These are phyloP conservation scores for Semnornis frantzii DNA, from an alignment of 2,113 vertebrate genomes.

Conservation along the genomic window DNA sequence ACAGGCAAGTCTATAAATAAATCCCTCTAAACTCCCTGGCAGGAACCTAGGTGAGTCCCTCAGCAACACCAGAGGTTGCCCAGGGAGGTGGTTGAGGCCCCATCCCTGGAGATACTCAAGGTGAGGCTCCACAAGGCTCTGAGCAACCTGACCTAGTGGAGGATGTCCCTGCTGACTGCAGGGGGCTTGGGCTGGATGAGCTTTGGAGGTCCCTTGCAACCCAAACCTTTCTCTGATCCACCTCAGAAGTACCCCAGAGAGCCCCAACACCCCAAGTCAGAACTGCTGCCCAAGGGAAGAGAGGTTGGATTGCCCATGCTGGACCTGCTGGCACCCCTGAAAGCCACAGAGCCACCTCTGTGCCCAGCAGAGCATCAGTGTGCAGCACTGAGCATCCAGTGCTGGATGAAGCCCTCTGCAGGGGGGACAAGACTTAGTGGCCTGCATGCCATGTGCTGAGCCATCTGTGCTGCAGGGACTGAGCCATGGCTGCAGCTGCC, in stretches of 20 bases:
- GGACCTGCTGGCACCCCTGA: not conserved
- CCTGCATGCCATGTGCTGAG: fast-evolving
- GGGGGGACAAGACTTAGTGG: not conserved
- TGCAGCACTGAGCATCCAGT: fast-evolving
- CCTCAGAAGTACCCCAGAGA: not conserved
- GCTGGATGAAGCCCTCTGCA: not conserved
- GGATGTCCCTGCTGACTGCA: too few relatives aligned
- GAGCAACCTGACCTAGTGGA: too few relatives aligned
- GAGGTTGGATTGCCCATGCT: not conserved
- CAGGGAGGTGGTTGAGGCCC: too few relatives aligned
- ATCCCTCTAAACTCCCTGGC: not conserved
- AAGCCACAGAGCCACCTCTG: fast-evolving
- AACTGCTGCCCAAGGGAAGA: not conserved
- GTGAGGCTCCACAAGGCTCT: too few relatives aligned
- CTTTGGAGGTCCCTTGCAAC: too few relatives aligned
- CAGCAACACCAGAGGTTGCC: not conserved
- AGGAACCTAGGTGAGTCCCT: not conserved
- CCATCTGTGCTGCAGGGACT: not conserved
- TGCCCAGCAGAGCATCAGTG: not conserved
- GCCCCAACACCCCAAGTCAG: not conserved
- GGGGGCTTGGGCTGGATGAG: too few relatives aligned
- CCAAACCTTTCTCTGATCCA: too few relatives aligned
- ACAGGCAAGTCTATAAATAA: not conserved
- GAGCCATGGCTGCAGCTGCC: not conserved
- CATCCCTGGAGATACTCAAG: too few relatives aligned